Evolutionary conservation across 2,113 vertebrate genomes (phyloP).

Genomic region (Carollia perspicillata): DNA sequence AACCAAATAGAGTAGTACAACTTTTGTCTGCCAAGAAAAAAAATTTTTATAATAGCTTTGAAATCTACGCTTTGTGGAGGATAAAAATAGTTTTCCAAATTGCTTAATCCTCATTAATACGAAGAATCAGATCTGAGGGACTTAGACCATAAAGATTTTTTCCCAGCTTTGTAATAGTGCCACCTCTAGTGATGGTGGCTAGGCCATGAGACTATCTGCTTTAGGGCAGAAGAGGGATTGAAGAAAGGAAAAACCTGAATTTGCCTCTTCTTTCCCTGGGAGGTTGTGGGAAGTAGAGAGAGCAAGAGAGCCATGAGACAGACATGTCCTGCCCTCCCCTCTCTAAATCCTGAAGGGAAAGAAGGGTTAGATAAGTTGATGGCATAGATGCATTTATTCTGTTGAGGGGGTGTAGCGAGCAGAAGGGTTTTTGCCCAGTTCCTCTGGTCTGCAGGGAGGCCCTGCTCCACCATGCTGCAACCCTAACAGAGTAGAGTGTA

Average conservation of each 20-base stretch:
- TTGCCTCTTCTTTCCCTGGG: background rate
- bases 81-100: background rate
- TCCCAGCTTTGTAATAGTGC: background rate
- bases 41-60: background rate
- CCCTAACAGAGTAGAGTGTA: background rate
- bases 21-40: background rate
- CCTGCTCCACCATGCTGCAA: background rate
- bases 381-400: background rate
- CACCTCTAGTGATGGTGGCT: background rate
- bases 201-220: too few relatives aligned
- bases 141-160: background rate
- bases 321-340: background rate
- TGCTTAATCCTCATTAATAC: background rate
- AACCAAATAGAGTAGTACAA: background rate
- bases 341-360: background rate
- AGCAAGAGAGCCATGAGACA: background rate
- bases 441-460: background rate
- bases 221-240: background rate
- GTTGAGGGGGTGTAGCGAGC: background rate
- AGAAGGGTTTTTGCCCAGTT: background rate
- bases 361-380: background rate
- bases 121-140: background rate
- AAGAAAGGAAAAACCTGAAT: background rate
- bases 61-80: background rate
- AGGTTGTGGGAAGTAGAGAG: background rate